Base-by-base conservation (phyloP, 2,113 vertebrate genomes). In the Gambusia holbrooki region DNA sequence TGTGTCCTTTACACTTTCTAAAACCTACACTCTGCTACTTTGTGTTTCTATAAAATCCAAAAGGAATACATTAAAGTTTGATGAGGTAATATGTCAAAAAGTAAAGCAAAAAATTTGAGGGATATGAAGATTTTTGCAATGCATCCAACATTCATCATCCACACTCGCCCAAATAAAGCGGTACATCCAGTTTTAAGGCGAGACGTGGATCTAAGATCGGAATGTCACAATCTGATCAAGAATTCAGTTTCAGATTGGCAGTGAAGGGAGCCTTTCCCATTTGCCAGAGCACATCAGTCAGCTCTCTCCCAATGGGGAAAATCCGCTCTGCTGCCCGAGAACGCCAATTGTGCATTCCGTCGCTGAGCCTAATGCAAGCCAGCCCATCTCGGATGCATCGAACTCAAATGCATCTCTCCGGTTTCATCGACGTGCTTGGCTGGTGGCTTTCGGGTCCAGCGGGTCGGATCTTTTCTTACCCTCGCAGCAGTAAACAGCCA, bases 311-410 rank as follows among this genome's bases (percentile, higher is more conserved):
- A 48, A 69, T 42, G 33, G 83, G 80, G 61, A 80, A 86, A 86
- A 90, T 73, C 88, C 70, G 29, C 80, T 81, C 83, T 71, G 84
- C 77, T 76, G 71, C 80, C 77, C 11, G 28, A 79, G 83, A 77
- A 89, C 84, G 80, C 83, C 90, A 85, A 71, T 81, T 80, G 75
- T 37, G 82, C 84, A 77, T 83, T 90, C 58, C 80, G 82, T 76
- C 51, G 71, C 71, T 75, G 70, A 80, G 5, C 58, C 73, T 88
- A 77, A 89, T 87, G 85, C 82, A 71, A 76, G 71, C 66, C 74
- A 10, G 76, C 63, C 83, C 80, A 70, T 79, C 83, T 84, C 66
- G 64, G 42, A 48, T 67, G 66, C 84, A 51, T 71, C 79, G 40
- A 72, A 84, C 79, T 64, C 60, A 77, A 62, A 81, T 45, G 63